These are phyloP conservation scores for Oligia latruncula DNA, from an alignment of 2,888 invertebrate genomes.

Conservation along the genomic window DNA sequence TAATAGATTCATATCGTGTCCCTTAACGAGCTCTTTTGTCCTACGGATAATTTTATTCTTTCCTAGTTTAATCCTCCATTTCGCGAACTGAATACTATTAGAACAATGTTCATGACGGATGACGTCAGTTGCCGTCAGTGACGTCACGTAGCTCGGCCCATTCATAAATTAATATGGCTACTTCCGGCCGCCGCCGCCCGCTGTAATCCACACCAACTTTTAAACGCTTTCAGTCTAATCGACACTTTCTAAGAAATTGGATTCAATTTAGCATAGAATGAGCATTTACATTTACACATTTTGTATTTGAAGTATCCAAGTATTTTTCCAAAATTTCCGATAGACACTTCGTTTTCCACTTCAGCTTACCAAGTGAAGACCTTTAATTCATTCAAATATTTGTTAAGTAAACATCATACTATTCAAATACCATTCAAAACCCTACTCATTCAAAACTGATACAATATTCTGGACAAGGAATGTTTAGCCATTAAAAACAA, in stretches of 20 bases:
- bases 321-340: not conserved
- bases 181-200: conserved; percentile 79
- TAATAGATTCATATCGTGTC: conserved; percentile 33
- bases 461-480: conserved; percentile 55
- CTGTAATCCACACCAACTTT: conserved; percentile 73
- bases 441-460: conserved; percentile 33
- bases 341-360: not conserved
- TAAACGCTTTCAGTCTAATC: conserved; percentile 62
- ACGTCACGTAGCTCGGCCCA: conserved; percentile 80
- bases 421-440: conserved; percentile 1
- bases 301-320: not conserved
- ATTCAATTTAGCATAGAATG: conserved; percentile 19
- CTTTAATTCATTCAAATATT: not conserved
- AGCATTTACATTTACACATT: conserved; percentile 5
- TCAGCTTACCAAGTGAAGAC: not conserved
- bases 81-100: conserved; percentile 55
- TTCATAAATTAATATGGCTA: conserved; percentile 83
- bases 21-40: conserved; percentile 40
- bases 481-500: conserved; percentile 63
- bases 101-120: conserved; percentile 60
- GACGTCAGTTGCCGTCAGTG: conserved; percentile 76
- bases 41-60: conserved; percentile 42
- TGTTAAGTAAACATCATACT: conserved; percentile 4
- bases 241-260: conserved; percentile 60
- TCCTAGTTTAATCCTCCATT: conserved; percentile 55